phyloP scores from a whole-genome alignment of 2,888 invertebrate species.

The Tenthredo mesomela region DNA sequence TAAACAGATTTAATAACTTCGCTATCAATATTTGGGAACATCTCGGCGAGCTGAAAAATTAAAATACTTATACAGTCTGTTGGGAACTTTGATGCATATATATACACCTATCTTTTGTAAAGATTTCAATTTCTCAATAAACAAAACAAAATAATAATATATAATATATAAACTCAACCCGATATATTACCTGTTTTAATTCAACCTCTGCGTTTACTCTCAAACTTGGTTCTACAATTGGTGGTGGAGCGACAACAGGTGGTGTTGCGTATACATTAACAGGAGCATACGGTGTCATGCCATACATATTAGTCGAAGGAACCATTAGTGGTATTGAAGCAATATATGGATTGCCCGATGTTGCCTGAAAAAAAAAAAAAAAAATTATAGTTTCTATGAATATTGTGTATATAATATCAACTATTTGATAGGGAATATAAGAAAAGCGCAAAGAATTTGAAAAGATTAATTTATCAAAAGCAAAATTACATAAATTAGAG shows the following conservation, averaged over 20 bases:
- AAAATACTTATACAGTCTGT: neutral
- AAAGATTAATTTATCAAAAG: slow-evolving; percentile 12
- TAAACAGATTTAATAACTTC: slow-evolving; percentile 95
- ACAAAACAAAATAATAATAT: too few species aligned
- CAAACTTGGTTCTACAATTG: slow-evolving; percentile 75
- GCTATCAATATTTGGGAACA: slow-evolving; percentile 97
- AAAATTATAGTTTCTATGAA: slow-evolving; percentile 55
- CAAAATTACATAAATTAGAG: neutral
- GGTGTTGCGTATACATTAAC: slow-evolving; percentile 80
- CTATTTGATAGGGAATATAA: slow-evolving; percentile 54
- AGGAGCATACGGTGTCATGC: slow-evolving; percentile 74
- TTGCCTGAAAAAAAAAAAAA: too few species aligned
- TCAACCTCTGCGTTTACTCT: slow-evolving; percentile 79
- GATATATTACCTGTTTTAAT: slow-evolving; percentile 81
- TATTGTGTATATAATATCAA: slow-evolving; percentile 60
- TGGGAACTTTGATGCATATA: neutral
- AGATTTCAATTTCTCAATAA: neutral
- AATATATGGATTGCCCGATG: slow-evolving; percentile 79
- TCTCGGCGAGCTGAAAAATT: slow-evolving; percentile 89
- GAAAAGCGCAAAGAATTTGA: slow-evolving; percentile 55
- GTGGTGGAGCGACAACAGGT: slow-evolving; percentile 76
- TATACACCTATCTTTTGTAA: too few species aligned
- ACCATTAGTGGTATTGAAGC: slow-evolving; percentile 84
- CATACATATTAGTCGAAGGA: slow-evolving; percentile 80
- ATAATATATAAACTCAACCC: neutral